phyloP scores from a whole-genome alignment of 2,113 vertebrate species.

The Cynopterus brachyotis region DNA sequence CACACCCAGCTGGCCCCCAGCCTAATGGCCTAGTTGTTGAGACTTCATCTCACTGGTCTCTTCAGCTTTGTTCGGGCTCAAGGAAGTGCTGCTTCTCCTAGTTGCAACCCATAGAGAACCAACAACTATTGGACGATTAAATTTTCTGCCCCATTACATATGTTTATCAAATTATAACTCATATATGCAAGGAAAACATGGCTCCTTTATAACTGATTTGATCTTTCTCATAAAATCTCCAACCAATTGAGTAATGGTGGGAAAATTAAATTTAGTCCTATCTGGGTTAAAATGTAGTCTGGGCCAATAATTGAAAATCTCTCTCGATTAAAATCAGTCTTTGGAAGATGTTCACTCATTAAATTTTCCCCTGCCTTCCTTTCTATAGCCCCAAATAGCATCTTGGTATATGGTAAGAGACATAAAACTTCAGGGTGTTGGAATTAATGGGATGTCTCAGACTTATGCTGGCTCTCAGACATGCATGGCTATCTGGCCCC shows the following conservation, averaged over 20 bases:
- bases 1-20: slow-evolving; percentile 37
- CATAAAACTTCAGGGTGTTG: background rate
- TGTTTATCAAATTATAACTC: slow-evolving; percentile 40
- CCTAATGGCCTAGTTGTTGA: slow-evolving; percentile 47
- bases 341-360: background rate
- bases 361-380: background rate
- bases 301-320: background rate
- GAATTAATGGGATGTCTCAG: background rate
- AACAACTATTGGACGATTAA: slow-evolving; percentile 6
- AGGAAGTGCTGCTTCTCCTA: slow-evolving; percentile 12
- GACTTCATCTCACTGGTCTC: background rate
- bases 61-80: slow-evolving; percentile 42
- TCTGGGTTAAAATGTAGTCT: slow-evolving; percentile 27
- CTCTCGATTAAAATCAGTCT: background rate
- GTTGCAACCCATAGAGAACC: slow-evolving; percentile 6
- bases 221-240: background rate
- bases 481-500: background rate
- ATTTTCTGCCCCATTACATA: slow-evolving; percentile 29
- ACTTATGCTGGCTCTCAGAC: background rate
- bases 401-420: background rate
- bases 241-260: slow-evolving; percentile 5
- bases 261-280: slow-evolving; percentile 41
- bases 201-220: slow-evolving; percentile 9
- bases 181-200: slow-evolving; percentile 38
- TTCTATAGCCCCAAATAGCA: background rate